A percentile compares a stretch with the other conserved stretches of the same genome.
Evolutionary conservation across 2,888 invertebrate species (phyloP).

Genomic region (Laothoe populi): DNA sequence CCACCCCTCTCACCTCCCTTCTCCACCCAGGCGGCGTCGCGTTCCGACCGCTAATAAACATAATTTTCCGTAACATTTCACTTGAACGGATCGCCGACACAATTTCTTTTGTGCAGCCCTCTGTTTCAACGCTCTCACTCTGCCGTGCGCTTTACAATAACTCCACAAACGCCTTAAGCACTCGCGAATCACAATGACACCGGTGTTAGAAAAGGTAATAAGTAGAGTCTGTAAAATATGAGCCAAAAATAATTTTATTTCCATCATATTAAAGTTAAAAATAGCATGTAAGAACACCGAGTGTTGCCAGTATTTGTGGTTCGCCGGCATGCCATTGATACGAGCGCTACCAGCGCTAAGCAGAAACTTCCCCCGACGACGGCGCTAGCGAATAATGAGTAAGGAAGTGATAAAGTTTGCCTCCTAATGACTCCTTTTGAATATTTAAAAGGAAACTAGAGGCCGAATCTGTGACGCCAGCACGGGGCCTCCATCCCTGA

Average conservation of each 20-base stretch:
- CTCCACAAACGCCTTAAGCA: not conserved
- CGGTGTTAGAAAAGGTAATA: too few species aligned
- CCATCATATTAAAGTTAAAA: too few species aligned
- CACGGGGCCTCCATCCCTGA: not conserved
- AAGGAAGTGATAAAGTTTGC: constrained; percentile 28
- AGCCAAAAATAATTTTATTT: too few species aligned
- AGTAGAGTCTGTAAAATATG: too few species aligned
- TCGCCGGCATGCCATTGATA: too few species aligned
- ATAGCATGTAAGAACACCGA: too few species aligned
- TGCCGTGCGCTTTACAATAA: constrained; percentile 1
- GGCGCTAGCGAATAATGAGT: constrained; percentile 13
- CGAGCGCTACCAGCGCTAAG: constrained; percentile 15
- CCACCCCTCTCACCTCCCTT: not conserved
- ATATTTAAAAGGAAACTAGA: constrained; percentile 33
- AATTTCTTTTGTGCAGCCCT: constrained; percentile 13
- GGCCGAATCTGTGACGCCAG: constrained; percentile 2
- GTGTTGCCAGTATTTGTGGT: too few species aligned
- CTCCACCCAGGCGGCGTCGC: not conserved
- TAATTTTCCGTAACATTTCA: constrained; percentile 24
- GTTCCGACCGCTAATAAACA: constrained; percentile 20
- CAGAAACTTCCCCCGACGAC: not conserved
- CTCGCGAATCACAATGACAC: not conserved
- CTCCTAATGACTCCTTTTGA: constrained; percentile 39
- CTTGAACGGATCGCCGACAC: constrained; percentile 20
- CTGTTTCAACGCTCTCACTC: constrained; percentile 7